phyloP scores from a whole-genome alignment of 2,888 invertebrate genomes.

The Autographa pulchrina region DNA sequence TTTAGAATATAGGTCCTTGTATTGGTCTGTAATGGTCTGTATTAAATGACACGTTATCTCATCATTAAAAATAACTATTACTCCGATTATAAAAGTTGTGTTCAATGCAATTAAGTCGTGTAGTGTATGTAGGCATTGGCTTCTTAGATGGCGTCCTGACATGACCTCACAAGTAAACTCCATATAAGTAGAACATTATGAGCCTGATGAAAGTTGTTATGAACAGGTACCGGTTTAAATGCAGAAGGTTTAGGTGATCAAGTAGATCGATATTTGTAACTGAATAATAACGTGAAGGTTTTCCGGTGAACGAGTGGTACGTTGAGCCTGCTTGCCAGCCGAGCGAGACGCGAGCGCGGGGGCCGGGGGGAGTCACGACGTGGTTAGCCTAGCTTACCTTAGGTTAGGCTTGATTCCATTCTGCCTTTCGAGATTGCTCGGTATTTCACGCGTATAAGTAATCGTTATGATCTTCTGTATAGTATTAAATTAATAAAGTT shows the following conservation, averaged over 20 bases:
- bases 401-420: constrained; percentile 72
- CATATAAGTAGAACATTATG: constrained; percentile 22
- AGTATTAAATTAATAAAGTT: constrained; percentile 29
- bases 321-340: constrained; percentile 61
- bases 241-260: constrained; percentile 73
- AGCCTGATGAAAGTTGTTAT: constrained; percentile 43
- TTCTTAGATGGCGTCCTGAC: constrained; percentile 24
- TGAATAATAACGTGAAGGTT: constrained; percentile 79
- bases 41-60: constrained; percentile 14
- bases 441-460: constrained; percentile 54
- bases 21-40: constrained; percentile 20
- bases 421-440: constrained; percentile 70
- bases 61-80: not conserved
- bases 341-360: constrained; percentile 60
- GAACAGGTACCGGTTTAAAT: constrained; percentile 49
- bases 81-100: not conserved
- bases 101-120: constrained; percentile 6
- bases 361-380: constrained; percentile 78
- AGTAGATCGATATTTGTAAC: constrained; percentile 71
- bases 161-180: constrained; percentile 42
- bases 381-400: constrained; percentile 84
- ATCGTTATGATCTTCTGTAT: constrained; percentile 42
- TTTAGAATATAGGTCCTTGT: constrained; percentile 16
- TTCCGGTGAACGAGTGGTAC: constrained; percentile 71
- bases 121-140: constrained; percentile 38